Conservation (phyloP, 2,888 invertebrate species). For the Liopterus haemorrhoidalis region DNA sequence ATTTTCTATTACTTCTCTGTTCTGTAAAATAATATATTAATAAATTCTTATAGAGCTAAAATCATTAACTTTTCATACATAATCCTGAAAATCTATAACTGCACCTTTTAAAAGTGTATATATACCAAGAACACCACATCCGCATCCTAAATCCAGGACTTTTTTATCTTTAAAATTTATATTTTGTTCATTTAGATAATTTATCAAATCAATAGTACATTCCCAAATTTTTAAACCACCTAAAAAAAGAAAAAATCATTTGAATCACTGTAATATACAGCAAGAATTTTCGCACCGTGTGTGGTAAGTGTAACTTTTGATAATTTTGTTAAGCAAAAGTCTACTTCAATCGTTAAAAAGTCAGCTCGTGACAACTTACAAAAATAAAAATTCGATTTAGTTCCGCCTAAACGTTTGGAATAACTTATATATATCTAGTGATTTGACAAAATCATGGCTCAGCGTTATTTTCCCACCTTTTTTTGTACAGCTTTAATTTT, state of each 20-base stretch:
- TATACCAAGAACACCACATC: conserved; percentile 84
- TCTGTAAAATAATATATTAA: conserved; percentile 54
- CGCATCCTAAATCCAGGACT: conserved; percentile 89
- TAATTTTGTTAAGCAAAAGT: too few relatives aligned
- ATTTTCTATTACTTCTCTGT: conserved; percentile 71
- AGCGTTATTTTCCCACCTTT: not conserved
- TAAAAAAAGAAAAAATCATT: conserved; percentile 42
- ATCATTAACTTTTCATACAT: conserved; percentile 57
- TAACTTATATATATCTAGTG: not conserved
- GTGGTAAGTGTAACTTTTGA: conserved; percentile 2
- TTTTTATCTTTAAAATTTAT: conserved; percentile 48
- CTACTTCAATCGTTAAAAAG: too few relatives aligned
- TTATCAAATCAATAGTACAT: conserved; percentile 75
- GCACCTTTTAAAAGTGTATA: conserved; percentile 63
- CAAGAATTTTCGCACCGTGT: conserved; percentile 3
- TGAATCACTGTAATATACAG: conserved; percentile 5
- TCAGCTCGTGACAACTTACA: too few relatives aligned
- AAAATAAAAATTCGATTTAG: too few relatives aligned
- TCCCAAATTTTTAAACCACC: conserved; percentile 97
- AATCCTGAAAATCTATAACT: conserved; percentile 84
- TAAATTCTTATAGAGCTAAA: conserved; percentile 5
- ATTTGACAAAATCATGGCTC: not conserved
- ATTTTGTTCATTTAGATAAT: conserved; percentile 53
- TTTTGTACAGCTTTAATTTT: conserved; percentile 7
- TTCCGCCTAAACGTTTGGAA: too few relatives aligned